These are phyloP conservation scores for Pterostichus madidus DNA, from an alignment of 2,888 invertebrate species.

Conservation along the genomic window DNA sequence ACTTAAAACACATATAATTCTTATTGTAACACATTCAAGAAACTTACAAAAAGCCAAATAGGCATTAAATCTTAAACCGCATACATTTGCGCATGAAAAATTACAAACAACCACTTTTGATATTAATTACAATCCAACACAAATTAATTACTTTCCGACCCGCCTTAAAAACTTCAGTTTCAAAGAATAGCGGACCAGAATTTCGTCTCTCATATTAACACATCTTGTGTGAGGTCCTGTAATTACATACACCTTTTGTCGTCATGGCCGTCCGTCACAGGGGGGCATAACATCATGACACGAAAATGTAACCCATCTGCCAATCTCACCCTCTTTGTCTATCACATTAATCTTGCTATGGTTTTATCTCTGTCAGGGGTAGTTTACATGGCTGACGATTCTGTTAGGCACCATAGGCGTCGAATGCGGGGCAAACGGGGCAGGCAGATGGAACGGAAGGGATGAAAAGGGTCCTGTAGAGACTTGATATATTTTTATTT, in stretches of 20 bases:
- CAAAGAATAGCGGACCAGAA: background rate
- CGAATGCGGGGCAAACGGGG: background rate
- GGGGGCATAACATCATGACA: background rate
- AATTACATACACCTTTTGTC: conserved; percentile 45
- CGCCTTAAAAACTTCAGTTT: background rate
- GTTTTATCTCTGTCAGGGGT: conserved; percentile 11
- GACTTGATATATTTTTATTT: conserved; percentile 14
- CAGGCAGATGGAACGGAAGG: background rate
- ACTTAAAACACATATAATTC: too few species aligned
- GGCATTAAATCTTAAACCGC: too few species aligned
- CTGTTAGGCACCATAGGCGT: background rate
- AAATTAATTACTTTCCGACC: conserved; percentile 14
- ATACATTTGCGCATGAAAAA: conserved; percentile 3
- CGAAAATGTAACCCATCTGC: conserved; percentile 32
- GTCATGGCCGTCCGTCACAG: conserved; percentile 47
- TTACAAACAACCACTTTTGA: conserved; percentile 6
- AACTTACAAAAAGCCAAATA: too few species aligned
- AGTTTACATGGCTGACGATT: conserved; percentile 33
- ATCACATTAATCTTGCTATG: conserved; percentile 10
- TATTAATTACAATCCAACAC: conserved; percentile 26
- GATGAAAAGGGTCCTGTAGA: conserved; percentile 23
- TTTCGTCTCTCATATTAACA: conserved; percentile 56
- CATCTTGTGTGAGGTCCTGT: conserved; percentile 65
- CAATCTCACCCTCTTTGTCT: background rate
- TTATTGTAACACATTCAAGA: background rate